Evolutionary conservation across 2,888 invertebrate species (phyloP).

Genomic region (Pollenia amentaria): DNA sequence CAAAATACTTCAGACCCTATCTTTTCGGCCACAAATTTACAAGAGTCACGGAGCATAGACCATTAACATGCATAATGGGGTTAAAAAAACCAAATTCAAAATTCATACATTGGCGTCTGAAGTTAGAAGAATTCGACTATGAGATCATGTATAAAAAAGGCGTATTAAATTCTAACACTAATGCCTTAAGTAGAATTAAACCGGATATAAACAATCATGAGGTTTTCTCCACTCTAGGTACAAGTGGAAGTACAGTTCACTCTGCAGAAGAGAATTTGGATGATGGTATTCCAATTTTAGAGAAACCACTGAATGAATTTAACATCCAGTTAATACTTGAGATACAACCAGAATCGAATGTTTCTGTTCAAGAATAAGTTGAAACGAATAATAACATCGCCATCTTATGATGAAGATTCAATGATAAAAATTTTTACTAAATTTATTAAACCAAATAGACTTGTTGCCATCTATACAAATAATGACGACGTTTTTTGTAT

Average conservation of each 20-base stretch:
- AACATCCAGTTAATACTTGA: too few species aligned
- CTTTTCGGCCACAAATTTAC: too few species aligned
- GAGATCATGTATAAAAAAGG: background rate
- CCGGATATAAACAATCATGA: conserved; percentile 18
- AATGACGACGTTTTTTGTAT: conserved; percentile 10
- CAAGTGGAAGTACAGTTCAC: conserved; percentile 24
- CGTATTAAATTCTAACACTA: background rate
- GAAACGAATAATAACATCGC: background rate
- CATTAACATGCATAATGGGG: background rate
- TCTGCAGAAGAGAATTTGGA: too few species aligned
- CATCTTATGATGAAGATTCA: background rate
- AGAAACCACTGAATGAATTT: too few species aligned
- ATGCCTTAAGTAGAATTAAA: background rate
- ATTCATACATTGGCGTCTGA: conserved; percentile 19
- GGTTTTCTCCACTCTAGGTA: background rate
- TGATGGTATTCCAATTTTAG: too few species aligned
- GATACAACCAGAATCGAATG: background rate
- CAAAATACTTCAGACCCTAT: conserved; percentile 1
- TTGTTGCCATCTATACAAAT: conserved; percentile 7
- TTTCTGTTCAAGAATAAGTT: background rate
- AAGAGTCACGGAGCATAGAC: conserved; percentile 25
- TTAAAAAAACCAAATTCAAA: conserved; percentile 39
- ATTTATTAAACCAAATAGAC: conserved; percentile 37
- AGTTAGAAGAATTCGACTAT: background rate
- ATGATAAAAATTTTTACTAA: conserved; percentile 27